Evolutionary conservation across 2,888 invertebrate genomes (phyloP), one percentile per base, ranked within the genome.

Genomic region (Petrolisthes cinctipes): DNA sequence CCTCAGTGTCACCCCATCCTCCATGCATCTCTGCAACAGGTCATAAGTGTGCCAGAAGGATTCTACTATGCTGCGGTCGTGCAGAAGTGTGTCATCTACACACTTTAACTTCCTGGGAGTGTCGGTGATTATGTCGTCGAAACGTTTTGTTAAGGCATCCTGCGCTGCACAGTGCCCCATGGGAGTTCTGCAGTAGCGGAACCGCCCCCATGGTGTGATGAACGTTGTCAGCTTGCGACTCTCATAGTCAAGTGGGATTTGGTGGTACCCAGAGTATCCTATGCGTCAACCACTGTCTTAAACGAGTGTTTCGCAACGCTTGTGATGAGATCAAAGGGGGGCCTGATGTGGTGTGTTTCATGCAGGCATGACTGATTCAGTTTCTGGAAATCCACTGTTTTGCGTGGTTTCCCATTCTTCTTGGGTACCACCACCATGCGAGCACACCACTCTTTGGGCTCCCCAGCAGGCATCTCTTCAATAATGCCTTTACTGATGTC

Each of bases 401-500:
- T n/a, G 5, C 73, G 56, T 4, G 82, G 86, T 14, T 9, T 82
- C 5, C 78, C 87, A 4, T 68, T n/a, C 23, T 82, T 89, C 37
- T 87, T 89, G 66, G 86, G 17, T 5, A 51, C 53, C 17, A 89
- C 85, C 79, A 87, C 82, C 87, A 89, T 87, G 0, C 87, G 5
- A 0, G 78, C 37, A 68, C 84, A 87, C 76, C 83, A 82, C 14
- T 83, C 76, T 1, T 81, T 82, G 9, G 82, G 75, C 54, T 37
- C 85, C n/a, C 53, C 82, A 11, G 54, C 61, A 2, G 71, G 85
- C 51, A 79, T 68, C 14, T 11, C 37, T 20, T 61, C 20, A 5
- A 78, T 78, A 7, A 83, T 79, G 1, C 84, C 84, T 1, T 61
- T 56, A 5, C 14, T 1, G 56, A 86, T 68, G 73, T 86, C 68